Evolutionary conservation across 2,888 invertebrate genomes (phyloP).

Genomic region (Priocnemis perturbator): DNA sequence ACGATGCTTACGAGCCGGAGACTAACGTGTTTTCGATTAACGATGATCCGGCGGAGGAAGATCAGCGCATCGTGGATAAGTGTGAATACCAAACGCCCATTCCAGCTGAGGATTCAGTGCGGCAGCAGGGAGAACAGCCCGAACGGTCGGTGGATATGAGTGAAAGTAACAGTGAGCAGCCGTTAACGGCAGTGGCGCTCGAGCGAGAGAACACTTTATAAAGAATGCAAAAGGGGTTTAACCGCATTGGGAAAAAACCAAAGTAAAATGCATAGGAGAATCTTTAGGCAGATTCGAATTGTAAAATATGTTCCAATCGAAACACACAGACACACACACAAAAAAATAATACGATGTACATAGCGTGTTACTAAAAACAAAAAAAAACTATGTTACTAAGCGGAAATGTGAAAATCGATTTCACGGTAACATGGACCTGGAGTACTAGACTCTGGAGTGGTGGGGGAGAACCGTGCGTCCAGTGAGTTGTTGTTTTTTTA

Average conservation of each 20-base stretch:
- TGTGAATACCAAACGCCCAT: constrained; percentile 26
- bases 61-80: constrained; percentile 19
- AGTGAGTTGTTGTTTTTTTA: constrained; percentile 42
- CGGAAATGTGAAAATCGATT: constrained; percentile 20
- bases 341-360: constrained; percentile 41
- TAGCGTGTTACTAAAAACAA: constrained; percentile 37
- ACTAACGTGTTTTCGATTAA: constrained; percentile 12
- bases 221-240: constrained; percentile 9
- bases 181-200: constrained; percentile 2
- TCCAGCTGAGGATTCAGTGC: constrained; percentile 34
- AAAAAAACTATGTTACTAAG: constrained; percentile 11
- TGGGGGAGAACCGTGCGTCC: constrained; percentile 54
- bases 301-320: constrained; percentile 48
- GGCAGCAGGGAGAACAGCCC: constrained; percentile 22
- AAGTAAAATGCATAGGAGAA: constrained; percentile 30
- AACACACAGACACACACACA: too few species aligned
- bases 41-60: constrained; percentile 12
- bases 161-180: constrained; percentile 31
- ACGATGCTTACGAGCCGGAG: constrained; percentile 16
- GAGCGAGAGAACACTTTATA: constrained; percentile 29
- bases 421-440: constrained; percentile 21
- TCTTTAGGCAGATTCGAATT: constrained; percentile 33
- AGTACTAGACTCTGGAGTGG: constrained; percentile 57
- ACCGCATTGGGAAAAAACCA: constrained; percentile 23
- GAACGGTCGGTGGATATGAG: constrained; percentile 24